Evolutionary conservation across 2,113 vertebrate species (phyloP).

Genomic region (Salvelinus namaycush): DNA sequence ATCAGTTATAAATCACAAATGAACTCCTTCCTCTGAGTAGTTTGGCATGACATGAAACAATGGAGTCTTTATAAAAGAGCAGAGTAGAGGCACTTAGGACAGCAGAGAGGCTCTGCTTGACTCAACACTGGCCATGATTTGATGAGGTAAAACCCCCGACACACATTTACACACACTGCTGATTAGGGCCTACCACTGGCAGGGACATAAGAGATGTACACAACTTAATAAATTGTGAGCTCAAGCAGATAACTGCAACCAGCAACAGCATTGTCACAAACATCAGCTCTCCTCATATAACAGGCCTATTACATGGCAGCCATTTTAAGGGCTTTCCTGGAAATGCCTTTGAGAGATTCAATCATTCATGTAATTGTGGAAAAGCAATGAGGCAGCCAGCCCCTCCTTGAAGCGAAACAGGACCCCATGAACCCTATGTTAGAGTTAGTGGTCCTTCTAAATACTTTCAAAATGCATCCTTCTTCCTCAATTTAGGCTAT

Average conservation of each 20-base stretch:
- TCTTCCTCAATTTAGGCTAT: too few relatives aligned
- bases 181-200: not conserved
- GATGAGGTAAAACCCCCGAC: constrained; percentile 1
- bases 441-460: constrained; percentile 35
- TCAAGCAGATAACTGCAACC: not conserved
- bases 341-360: constrained; percentile 48
- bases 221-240: too few relatives aligned
- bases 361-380: constrained; percentile 56
- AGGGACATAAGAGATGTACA: too few relatives aligned
- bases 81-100: too few relatives aligned
- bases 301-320: constrained; percentile 34
- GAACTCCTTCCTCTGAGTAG: too few relatives aligned
- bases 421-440: constrained; percentile 42
- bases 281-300: constrained; percentile 18
- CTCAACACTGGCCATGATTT: too few relatives aligned
- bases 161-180: not conserved
- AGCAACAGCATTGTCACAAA: constrained; percentile 18
- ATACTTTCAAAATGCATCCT: not conserved
- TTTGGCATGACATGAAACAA: too few relatives aligned
- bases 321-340: constrained; percentile 47
- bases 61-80: too few relatives aligned
- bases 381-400: constrained; percentile 41
- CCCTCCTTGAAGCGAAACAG: constrained; percentile 22
- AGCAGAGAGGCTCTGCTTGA: too few relatives aligned
- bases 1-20: too few relatives aligned